Evolutionary conservation across 2,888 invertebrate genomes (phyloP).

Genomic region (Bursaphelenchus okinawaensis): DNA sequence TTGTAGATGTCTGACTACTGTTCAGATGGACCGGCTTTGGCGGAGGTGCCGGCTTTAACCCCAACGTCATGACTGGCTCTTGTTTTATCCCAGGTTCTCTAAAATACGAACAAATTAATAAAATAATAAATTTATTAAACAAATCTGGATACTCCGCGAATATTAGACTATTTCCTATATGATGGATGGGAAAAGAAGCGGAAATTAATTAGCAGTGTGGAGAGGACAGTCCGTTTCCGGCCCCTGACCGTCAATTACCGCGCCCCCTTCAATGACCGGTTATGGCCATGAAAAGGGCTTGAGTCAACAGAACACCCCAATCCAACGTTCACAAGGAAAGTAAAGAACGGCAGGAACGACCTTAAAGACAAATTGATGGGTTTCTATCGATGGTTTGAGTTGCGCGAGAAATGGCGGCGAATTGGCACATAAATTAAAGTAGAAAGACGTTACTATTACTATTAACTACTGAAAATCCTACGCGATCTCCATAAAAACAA

Average conservation of each 20-base stretch:
- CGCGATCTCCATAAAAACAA: too few species aligned
- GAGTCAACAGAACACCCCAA: neutral
- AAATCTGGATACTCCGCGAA: neutral
- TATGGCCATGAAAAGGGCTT: neutral
- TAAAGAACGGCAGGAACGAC: neutral
- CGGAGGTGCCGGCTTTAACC: conserved; percentile 17
- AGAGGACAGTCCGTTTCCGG: neutral
- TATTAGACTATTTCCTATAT: too few species aligned
- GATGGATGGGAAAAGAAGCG: too few species aligned
- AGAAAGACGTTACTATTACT: neutral
- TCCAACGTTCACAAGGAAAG: too few species aligned
- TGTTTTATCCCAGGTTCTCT: too few species aligned
- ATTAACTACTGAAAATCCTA: neutral
- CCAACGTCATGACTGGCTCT: neutral
- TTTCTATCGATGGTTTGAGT: neutral
- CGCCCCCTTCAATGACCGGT: neutral
- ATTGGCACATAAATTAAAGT: neutral
- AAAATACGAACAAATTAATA: neutral
- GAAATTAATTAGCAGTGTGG: too few species aligned
- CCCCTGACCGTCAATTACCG: neutral
- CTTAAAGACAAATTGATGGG: neutral
- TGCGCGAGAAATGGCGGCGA: neutral
- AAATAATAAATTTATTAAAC: neutral
- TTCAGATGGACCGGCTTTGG: conserved; percentile 15
- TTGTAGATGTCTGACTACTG: neutral